Evolutionary conservation across 2,113 vertebrate genomes (phyloP).

Genomic region (Peucedramus taeniatus): DNA sequence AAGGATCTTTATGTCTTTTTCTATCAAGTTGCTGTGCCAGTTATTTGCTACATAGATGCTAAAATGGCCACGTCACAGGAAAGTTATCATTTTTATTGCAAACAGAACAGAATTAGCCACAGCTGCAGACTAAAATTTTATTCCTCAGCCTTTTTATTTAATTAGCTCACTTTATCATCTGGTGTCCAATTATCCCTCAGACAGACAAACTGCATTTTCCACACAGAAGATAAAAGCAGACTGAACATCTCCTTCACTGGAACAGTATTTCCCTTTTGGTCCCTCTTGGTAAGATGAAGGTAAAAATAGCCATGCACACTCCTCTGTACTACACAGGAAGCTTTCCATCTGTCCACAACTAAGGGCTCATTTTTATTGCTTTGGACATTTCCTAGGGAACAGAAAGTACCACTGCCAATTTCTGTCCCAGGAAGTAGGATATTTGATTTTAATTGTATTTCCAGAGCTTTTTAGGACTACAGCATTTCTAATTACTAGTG

Average conservation of each 20-base stretch:
- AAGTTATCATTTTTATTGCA: neutral
- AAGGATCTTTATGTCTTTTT: neutral
- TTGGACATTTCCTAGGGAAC: neutral
- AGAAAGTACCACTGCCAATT: neutral
- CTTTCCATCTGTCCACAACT: conserved; percentile 1
- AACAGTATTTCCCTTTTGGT: neutral
- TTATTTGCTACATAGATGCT: neutral
- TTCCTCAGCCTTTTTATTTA: neutral
- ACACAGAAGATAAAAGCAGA: neutral
- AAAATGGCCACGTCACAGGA: neutral
- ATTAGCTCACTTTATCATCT: conserved; percentile 1
- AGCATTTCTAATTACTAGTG: neutral
- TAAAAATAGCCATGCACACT: neutral
- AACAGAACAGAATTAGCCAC: neutral
- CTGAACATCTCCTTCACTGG: neutral
- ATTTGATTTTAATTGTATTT: conserved; percentile 37
- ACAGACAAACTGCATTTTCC: neutral
- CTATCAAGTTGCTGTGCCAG: neutral
- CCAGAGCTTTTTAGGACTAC: neutral
- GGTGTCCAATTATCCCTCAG: neutral
- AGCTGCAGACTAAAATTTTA: neutral
- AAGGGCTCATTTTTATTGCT: neutral
- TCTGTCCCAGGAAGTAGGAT: neutral
- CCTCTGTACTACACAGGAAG: neutral
- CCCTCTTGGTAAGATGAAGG: neutral